A percentile compares a stretch with the other conserved stretches of the same genome.
phyloP scores from a whole-genome alignment of 2,888 invertebrate genomes.

The Perizoma affinitatum region DNA sequence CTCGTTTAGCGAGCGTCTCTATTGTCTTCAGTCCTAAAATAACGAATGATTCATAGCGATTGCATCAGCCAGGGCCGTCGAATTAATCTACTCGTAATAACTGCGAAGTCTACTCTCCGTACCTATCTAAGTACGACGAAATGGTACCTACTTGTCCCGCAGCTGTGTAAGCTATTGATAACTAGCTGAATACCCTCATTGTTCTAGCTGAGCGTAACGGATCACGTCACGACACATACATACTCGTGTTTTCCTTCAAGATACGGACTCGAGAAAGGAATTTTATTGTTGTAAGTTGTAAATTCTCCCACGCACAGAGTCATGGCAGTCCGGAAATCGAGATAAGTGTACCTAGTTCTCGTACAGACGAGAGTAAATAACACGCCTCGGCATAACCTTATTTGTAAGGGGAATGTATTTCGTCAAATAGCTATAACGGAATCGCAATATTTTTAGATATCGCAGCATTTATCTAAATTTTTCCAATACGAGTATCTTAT shows the following conservation, averaged over 20 bases:
- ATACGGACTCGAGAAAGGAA: conserved; percentile 41
- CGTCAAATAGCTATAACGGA: conserved; percentile 32
- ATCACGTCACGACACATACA: conserved; percentile 37
- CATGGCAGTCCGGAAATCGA: conserved; percentile 51
- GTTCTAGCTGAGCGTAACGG: conserved; percentile 51
- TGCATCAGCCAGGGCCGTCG: conserved; percentile 57
- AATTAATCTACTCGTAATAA: conserved; percentile 64
- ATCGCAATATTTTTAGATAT: conserved; percentile 24
- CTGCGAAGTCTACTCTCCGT: conserved; percentile 42
- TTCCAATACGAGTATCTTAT: conserved; percentile 6
- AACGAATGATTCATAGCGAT: conserved; percentile 45
- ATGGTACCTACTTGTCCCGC: conserved; percentile 40
- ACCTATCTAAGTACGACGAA: not conserved
- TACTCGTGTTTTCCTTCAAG: conserved; percentile 30
- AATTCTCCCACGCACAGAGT: conserved; percentile 57
- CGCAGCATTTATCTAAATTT: conserved; percentile 21
- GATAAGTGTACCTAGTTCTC: conserved; percentile 39
- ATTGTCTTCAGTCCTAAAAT: conserved; percentile 28
- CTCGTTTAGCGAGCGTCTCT: conserved; percentile 5
- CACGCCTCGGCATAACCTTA: conserved; percentile 33
- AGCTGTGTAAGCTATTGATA: conserved; percentile 73
- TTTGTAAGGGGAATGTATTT: conserved; percentile 33
- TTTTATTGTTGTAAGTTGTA: conserved; percentile 49
- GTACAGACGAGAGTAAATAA: conserved; percentile 39
- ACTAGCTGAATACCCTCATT: conserved; percentile 64